Evolutionary conservation across 2,113 vertebrate genomes (phyloP).

Genomic region (Eclectus roratus): DNA sequence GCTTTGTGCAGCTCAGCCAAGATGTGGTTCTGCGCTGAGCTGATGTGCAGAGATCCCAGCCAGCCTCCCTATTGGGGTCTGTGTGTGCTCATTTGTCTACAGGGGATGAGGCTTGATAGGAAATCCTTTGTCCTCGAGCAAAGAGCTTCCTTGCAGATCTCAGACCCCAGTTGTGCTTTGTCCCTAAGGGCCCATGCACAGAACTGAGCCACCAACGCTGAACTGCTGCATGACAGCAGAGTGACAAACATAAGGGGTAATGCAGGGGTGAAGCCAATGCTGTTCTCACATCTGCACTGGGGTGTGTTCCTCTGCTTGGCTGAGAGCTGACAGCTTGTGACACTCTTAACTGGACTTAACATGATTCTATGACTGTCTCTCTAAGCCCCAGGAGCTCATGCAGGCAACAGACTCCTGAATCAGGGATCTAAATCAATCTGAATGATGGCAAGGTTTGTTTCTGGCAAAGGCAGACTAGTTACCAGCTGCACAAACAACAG

Average conservation of each 20-base stretch:
- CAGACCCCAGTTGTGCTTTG: neutral
- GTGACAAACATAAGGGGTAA: neutral
- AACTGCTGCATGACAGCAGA: neutral
- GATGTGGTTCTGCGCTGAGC: neutral
- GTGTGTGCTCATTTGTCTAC: neutral
- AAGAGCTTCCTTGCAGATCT: neutral
- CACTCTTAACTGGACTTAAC: neutral
- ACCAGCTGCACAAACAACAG: neutral
- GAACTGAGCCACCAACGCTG: neutral
- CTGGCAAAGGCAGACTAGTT: neutral
- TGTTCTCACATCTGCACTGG: accelerated
- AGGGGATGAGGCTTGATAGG: neutral
- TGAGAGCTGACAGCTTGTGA: neutral
- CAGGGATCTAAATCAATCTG: neutral
- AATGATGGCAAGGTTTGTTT: neutral
- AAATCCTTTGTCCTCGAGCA: neutral
- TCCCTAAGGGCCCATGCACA: accelerated
- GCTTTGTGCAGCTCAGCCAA: neutral
- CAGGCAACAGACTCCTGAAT: neutral
- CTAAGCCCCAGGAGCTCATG: neutral
- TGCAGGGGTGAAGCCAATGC: neutral
- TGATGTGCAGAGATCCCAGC: neutral
- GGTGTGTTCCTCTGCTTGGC: neutral
- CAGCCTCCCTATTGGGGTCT: neutral
- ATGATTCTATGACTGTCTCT: neutral